A percentile compares a stretch with the other conserved stretches of the same genome.
These are phyloP conservation scores for Sebastes paucispinis DNA, from an alignment of 2,797 vertebrate species.

Conservation along the genomic window DNA sequence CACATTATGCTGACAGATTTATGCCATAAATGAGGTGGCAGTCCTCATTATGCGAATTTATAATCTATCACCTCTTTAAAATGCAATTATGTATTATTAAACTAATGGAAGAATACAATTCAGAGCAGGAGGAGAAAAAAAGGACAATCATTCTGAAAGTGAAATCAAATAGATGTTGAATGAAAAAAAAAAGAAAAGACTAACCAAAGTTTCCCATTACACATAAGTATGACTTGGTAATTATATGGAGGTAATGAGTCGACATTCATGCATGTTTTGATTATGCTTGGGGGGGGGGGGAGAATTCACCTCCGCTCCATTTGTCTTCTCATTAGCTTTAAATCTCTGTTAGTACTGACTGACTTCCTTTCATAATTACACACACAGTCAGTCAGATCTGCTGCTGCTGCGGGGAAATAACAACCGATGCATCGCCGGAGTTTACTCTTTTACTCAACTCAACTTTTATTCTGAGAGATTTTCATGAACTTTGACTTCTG, in stretches of 20 bases:
- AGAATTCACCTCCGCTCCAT: constrained; percentile 51
- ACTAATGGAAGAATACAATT: constrained; percentile 78
- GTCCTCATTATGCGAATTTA: constrained; percentile 74
- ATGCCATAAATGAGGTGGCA: constrained; percentile 77
- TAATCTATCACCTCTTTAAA: constrained; percentile 85
- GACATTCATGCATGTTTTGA: constrained; percentile 59
- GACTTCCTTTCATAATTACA: constrained; percentile 59
- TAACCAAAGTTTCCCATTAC: constrained; percentile 62
- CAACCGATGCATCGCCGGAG: neutral
- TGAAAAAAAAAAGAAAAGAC: constrained; percentile 40
- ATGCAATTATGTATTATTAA: constrained; percentile 84
- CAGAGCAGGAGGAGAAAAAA: constrained; percentile 41
- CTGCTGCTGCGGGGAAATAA: constrained; percentile 27
- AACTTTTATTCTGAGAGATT: constrained; percentile 7
- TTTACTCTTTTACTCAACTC: neutral
- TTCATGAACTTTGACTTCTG: constrained; percentile 22
- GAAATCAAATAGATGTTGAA: constrained; percentile 65
- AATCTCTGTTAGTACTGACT: constrained; percentile 55
- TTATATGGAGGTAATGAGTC: constrained; percentile 63
- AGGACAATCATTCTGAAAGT: constrained; percentile 61
- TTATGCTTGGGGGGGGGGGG: constrained; percentile 14
- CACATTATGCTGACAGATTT: constrained; percentile 80
- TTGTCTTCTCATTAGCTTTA: constrained; percentile 71
- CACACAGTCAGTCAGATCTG: constrained; percentile 25
- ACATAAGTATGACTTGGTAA: constrained; percentile 64